Evolutionary conservation across 2,888 invertebrate species (phyloP).

Genomic region (Clanis bilineata): DNA sequence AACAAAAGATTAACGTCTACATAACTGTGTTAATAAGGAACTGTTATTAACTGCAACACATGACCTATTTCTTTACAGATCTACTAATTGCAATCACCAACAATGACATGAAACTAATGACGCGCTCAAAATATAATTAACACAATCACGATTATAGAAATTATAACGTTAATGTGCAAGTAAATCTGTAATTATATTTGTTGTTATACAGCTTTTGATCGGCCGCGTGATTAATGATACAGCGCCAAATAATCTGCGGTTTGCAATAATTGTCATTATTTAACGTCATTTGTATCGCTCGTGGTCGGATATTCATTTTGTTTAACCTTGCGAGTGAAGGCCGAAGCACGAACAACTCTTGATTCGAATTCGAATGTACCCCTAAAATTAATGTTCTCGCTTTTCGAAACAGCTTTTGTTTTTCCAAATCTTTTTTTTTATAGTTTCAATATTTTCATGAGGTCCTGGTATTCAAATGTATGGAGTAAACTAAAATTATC

Average conservation of each 20-base stretch:
- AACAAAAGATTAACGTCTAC: background rate
- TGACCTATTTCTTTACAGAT: conserved; percentile 1
- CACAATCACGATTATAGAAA: conserved; percentile 28
- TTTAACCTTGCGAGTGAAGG: background rate
- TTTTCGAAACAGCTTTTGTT: no score
- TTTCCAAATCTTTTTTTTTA: no score
- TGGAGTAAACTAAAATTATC: no score
- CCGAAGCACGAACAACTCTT: no score
- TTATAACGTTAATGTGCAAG: conserved; percentile 35
- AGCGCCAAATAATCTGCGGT: conserved; percentile 6
- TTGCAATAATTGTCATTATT: conserved; percentile 11
- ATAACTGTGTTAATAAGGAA: background rate
- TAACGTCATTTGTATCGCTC: conserved; percentile 6
- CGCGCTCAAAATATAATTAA: conserved; percentile 39
- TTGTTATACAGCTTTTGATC: conserved; percentile 15
- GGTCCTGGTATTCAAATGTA: no score
- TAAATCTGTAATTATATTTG: conserved; percentile 25
- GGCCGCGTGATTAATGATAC: conserved; percentile 15
- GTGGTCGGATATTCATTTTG: conserved; percentile 4
- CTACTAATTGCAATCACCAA: background rate
- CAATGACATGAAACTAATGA: conserved; percentile 41
- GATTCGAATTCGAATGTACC: no score
- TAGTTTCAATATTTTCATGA: no score
- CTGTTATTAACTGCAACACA: background rate
- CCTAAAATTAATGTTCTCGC: no score